phyloP scores from a whole-genome alignment of 2,888 invertebrate genomes.

The Tetramorium bicarinatum region DNA sequence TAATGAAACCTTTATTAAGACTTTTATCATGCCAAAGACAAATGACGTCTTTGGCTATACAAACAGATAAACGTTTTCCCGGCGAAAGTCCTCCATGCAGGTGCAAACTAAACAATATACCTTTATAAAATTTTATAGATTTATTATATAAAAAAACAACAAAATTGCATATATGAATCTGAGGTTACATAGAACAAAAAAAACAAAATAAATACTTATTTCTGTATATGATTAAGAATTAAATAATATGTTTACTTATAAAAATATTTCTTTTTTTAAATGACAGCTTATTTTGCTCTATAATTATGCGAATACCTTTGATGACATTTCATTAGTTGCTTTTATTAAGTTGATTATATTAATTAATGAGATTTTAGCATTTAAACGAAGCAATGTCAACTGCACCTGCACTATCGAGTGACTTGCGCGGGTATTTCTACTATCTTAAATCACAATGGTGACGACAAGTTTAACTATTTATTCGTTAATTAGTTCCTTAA shows the following conservation, averaged over 20 bases:
- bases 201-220: not conserved
- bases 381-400: slow-evolving; percentile 33
- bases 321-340: not conserved
- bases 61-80: slow-evolving; percentile 81
- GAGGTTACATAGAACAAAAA: not conserved
- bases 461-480: slow-evolving; percentile 79
- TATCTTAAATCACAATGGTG: slow-evolving; percentile 83
- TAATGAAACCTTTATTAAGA: slow-evolving; percentile 84
- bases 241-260: slow-evolving; percentile 27
- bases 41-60: slow-evolving; percentile 82
- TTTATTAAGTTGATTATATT: slow-evolving; percentile 2
- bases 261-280: slow-evolving; percentile 21
- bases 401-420: slow-evolving; percentile 65
- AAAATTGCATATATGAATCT: not conserved
- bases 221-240: not conserved
- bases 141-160: not conserved
- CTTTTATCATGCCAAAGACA: slow-evolving; percentile 80
- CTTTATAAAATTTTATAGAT: slow-evolving; percentile 19
- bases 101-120: slow-evolving; percentile 54
- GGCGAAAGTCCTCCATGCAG: slow-evolving; percentile 70
- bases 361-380: slow-evolving; percentile 6
- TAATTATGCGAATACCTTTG: not conserved
- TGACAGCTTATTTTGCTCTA: not conserved
- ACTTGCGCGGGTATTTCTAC: slow-evolving; percentile 63
- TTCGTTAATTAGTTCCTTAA: slow-evolving; percentile 72